Conservation (phyloP, 2,888 invertebrate species). For the Pachydiplax longipennis region DNA sequence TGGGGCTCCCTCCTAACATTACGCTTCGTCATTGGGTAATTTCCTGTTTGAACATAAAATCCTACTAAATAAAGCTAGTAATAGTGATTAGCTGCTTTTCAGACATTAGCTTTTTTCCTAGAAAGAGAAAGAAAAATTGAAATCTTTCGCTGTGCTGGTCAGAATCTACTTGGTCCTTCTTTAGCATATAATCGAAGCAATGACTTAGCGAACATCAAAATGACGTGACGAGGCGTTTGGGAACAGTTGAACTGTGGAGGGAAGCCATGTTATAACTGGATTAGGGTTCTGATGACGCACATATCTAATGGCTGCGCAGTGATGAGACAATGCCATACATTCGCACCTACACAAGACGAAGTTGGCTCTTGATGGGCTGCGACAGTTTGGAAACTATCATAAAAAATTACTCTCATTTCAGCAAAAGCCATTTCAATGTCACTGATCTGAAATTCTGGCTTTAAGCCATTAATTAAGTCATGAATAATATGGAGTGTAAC, state of each 20-base stretch:
- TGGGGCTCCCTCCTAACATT: background rate
- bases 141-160: background rate
- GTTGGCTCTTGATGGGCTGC: background rate
- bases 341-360: background rate
- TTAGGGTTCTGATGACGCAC: background rate
- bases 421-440: no score
- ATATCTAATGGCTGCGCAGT: background rate
- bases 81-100: background rate
- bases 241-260: background rate
- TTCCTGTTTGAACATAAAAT: background rate
- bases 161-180: background rate
- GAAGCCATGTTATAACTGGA: background rate
- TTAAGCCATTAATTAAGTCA: no score
- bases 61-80: background rate
- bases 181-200: background rate
- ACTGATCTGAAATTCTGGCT: no score
- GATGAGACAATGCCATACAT: background rate
- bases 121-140: background rate
- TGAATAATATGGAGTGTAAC: no score
- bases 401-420: no score
- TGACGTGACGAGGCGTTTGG: background rate
- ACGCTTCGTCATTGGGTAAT: background rate
- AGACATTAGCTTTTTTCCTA: background rate
- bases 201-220: background rate
- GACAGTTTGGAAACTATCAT: no score